Evolutionary conservation across 2,113 vertebrate genomes (phyloP).

Genomic region (Chunga burmeisteri): DNA sequence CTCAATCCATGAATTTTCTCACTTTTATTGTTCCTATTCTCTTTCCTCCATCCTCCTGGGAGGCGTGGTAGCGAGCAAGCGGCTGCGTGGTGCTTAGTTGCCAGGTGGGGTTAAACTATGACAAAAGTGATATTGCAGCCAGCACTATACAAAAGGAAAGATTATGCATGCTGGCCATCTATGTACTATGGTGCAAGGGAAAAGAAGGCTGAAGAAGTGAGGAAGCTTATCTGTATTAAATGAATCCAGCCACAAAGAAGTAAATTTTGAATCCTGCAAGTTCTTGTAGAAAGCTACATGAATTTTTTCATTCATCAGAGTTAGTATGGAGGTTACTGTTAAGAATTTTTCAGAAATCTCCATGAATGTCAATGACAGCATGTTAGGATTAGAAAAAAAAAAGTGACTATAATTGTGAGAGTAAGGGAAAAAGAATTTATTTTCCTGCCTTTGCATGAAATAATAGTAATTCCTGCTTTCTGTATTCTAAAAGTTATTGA

Average conservation of each 20-base stretch:
- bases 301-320: background rate
- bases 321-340: background rate
- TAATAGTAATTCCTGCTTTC: background rate
- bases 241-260: background rate
- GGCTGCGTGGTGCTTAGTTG: too few species aligned
- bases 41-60: too few species aligned
- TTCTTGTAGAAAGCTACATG: background rate
- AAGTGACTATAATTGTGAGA: background rate
- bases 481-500: background rate
- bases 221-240: background rate
- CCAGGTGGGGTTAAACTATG: background rate
- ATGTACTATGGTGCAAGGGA: background rate
- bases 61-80: too few species aligned
- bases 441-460: background rate
- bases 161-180: background rate
- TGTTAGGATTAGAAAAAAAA: background rate
- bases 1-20: too few species aligned
- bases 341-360: background rate
- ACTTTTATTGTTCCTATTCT: too few species aligned
- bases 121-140: background rate
- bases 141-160: background rate
- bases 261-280: background rate
- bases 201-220: background rate
- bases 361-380: background rate
- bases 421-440: background rate